Conservation (phyloP, 2,888 invertebrate genomes). For the Andricus curvator region DNA sequence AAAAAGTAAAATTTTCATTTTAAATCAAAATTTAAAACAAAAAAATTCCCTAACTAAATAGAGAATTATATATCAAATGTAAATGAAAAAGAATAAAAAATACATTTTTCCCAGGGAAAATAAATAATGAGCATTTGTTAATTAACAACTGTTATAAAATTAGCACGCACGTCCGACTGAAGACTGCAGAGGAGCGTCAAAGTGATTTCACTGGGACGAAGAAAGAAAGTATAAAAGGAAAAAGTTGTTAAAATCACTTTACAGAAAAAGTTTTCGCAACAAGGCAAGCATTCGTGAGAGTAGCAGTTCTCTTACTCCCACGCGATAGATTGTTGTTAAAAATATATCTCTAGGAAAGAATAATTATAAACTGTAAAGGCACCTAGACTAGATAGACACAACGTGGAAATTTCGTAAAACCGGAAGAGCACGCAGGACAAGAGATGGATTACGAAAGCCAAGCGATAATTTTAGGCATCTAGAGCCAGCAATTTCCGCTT, state of each 20-base stretch:
- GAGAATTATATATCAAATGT: no score
- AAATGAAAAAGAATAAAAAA: no score
- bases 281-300: constrained; percentile 58
- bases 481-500: constrained; percentile 31
- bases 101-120: not conserved
- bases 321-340: constrained; percentile 48
- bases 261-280: constrained; percentile 60
- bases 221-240: constrained; percentile 55
- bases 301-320: constrained; percentile 54
- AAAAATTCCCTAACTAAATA: no score
- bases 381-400: not conserved
- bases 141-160: not conserved
- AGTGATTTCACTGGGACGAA: constrained; percentile 48
- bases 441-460: constrained; percentile 47
- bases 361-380: constrained; percentile 18
- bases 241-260: constrained; percentile 44
- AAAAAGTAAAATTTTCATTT: no score
- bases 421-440: constrained; percentile 53
- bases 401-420: constrained; percentile 48
- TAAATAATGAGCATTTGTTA: not conserved
- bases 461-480: constrained; percentile 43
- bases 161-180: not conserved
- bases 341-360: constrained; percentile 34
- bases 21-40: no score
- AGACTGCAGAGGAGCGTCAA: constrained; percentile 18